Conservation (phyloP, 1,140 invertebrate species). For the Leptinotarsa texana region DNA sequence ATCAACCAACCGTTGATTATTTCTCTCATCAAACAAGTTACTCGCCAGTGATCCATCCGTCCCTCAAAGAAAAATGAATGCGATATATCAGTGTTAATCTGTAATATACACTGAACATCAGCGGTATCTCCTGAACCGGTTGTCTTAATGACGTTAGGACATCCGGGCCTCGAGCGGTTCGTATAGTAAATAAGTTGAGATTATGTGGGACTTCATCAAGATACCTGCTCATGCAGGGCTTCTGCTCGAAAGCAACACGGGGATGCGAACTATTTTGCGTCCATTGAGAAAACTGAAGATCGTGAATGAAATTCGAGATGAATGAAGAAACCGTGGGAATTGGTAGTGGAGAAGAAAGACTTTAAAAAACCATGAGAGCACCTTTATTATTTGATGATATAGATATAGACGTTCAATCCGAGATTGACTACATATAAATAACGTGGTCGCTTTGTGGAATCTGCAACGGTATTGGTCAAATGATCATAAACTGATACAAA, state of each 20-base stretch:
- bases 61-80: neutral
- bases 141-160: conserved; percentile 18
- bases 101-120: conserved; percentile 13
- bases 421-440: too few species aligned
- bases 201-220: neutral
- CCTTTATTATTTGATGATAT: too few species aligned
- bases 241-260: neutral
- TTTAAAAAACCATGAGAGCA: too few species aligned
- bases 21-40: neutral
- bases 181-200: conserved; percentile 7
- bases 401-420: too few species aligned
- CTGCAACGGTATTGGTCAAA: too few species aligned
- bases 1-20: too few species aligned
- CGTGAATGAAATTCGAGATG: neutral
- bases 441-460: too few species aligned
- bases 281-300: neutral
- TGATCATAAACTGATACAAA: too few species aligned
- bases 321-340: neutral
- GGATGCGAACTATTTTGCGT: neutral
- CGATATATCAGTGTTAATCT: conserved; percentile 16
- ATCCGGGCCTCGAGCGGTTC: conserved; percentile 7
- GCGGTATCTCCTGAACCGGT: conserved; percentile 14
- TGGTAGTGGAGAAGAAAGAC: neutral
- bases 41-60: neutral
- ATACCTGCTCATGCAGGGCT: neutral